phyloP scores from a whole-genome alignment of 1,140 invertebrate species.

The Saccostrea echinata region DNA sequence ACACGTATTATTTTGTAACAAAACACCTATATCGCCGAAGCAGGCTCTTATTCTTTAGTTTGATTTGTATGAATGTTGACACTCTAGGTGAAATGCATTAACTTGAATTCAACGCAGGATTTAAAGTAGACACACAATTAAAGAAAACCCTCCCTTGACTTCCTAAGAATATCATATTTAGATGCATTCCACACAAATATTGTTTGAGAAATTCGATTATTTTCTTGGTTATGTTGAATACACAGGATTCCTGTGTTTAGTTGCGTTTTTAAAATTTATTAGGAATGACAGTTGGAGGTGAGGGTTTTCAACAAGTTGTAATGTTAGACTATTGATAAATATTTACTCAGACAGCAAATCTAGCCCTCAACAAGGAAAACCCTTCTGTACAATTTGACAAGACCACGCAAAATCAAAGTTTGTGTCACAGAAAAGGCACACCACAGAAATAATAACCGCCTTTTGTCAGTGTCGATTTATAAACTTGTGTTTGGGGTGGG shows the following conservation, averaged over 20 bases:
- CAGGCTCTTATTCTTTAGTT: background rate
- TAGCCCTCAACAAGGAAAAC: background rate
- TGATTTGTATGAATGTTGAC: constrained; percentile 23
- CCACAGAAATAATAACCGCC: background rate
- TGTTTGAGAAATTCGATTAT: constrained; percentile 23
- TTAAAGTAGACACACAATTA: background rate
- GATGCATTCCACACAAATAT: constrained; percentile 10
- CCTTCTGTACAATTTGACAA: background rate
- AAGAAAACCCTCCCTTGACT: background rate
- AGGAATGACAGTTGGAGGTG: constrained; percentile 25
- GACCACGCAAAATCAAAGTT: background rate
- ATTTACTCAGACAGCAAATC: constrained; percentile 16
- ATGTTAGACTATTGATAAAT: constrained; percentile 34
- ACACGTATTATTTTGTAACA: constrained; percentile 8
- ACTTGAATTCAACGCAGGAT: background rate
- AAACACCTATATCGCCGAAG: constrained; percentile 7
- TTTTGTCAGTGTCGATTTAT: background rate
- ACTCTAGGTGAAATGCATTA: background rate
- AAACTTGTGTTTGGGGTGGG: background rate
- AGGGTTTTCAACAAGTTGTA: constrained; percentile 16
- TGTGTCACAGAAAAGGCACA: background rate
- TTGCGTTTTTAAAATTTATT: background rate
- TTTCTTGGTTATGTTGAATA: background rate
- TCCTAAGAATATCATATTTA: constrained; percentile 9
- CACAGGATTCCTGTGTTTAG: constrained; percentile 11